Base-by-base conservation (phyloP, 2,113 vertebrate genomes). In the Brachyhypopomus occidentalis region DNA sequence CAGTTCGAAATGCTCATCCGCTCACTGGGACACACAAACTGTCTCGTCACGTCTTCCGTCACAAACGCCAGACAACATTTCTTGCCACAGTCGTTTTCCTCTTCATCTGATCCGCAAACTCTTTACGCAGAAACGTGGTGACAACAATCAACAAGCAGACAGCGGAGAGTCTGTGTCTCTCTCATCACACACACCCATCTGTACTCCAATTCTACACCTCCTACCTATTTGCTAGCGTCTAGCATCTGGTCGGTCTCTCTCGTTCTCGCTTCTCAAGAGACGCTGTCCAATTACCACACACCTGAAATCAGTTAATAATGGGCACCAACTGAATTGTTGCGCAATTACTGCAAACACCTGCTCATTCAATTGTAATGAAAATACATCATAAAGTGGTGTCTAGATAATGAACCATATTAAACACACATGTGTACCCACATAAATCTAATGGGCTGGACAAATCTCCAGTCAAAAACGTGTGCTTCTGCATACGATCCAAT, bases 231-330 rank as follows among this genome's bases (percentile, higher is more conserved):
- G 3, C 48, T 66, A n/a, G n/a, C 67, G 3, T 23, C 36, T 75
- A 6, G 2, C 52, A 71, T 79, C 66, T 25, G 23, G 19, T 41
- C 70, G 19, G 41, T 45, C 55, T 58, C 66, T 59, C 59, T 52
- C 59, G 34, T 22, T 81, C 55, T 25, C 20, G 5, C 56, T 80
- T 58, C 52, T 64, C 62, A 30, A 41, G 66, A 82, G 20, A 73
- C 38, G 69, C 64, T 30, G 56, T 59, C 45, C 56, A 72, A 80
- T 60, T 80, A 80, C 58, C 64, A 80, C 66, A 70, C 83, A 76
- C 67, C 59, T 76, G 67, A 77, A 81, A 84, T 74, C 69, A 84
- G 73, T 78, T 73, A 69, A 36, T 60, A 17, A 52, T 60, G 14
- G 36, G 64, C 22, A 56, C 60, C 36, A 60, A 55, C 45, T 60